Evolutionary conservation across 2,797 vertebrate genomes (phyloP).

Genomic region (Silurus lanzhouensis): DNA sequence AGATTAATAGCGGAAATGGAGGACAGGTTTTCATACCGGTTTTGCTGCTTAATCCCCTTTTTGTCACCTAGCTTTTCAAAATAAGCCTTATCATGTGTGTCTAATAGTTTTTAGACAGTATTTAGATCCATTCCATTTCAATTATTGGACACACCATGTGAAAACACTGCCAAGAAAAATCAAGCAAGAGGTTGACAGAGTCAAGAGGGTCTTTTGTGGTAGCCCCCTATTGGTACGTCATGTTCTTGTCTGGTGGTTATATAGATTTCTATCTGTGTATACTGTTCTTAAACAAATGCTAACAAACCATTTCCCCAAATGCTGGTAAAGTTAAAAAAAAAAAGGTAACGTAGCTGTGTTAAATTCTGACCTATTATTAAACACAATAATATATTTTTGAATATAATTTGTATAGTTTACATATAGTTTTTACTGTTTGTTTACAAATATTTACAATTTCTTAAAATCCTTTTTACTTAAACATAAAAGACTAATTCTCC

Average conservation of each 20-base stretch:
- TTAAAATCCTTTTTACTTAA: neutral
- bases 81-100: neutral
- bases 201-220: neutral
- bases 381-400: neutral
- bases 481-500: neutral
- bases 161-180: constrained; percentile 10
- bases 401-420: neutral
- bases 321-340: neutral
- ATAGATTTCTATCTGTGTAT: neutral
- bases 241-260: neutral
- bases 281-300: neutral
- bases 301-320: neutral
- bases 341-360: neutral
- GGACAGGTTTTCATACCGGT: neutral
- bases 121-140: constrained; percentile 5
- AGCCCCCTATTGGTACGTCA: constrained; percentile 45
- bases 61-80: neutral
- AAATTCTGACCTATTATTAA: neutral
- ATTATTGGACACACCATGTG: constrained; percentile 6
- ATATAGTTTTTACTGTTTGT: too few species aligned
- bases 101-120: neutral
- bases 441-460: neutral
- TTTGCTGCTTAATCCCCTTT: neutral
- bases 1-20: neutral
- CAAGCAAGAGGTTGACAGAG: neutral